Evolutionary conservation across 1,140 invertebrate genomes (phyloP), one percentile per base, ranked within the genome.

Genomic region (Rhagoletis pomonella): DNA sequence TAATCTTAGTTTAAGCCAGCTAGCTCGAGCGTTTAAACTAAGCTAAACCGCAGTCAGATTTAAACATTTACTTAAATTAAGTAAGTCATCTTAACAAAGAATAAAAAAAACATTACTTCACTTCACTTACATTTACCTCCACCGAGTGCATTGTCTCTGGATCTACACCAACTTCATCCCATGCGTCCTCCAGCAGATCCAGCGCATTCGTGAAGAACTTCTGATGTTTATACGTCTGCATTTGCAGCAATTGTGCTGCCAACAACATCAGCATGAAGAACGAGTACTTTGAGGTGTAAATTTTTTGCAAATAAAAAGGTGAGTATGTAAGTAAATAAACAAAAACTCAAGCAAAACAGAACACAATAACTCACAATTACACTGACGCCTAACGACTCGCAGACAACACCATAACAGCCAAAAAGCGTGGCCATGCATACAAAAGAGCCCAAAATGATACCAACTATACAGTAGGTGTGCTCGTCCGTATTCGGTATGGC

Each of bases 391-490:
- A 92, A 87, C 19, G 91, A 86, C 60, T 92, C 88, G 47, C 90
- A 89, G 73, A 91, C 89, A 47, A 92, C 87, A 10, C 91, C 90
- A 55, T 92, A 92, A 60, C 90, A 92, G 19, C 91, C 91, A 44
- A 92, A 91, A 62, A 92, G 89, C 14, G 92, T 89, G 19, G 91
- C 90, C 87, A 92, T 90, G 58, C 91, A 91, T 42, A 92, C 89
- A 1, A 91, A 89, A n/a, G 89, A 90, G 2, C 91, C 91, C 50
- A 92, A 73, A 3, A 92, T 90, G 44, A 92, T 87, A 14, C 89
- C 92, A 86, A 92, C 90, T 10, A 92, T 90, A 19, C 91, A 92
- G 50, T 91, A 92, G 1, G 90, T 92, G 60, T 92, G 91, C 59
- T 91, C 91, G 6, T 90, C 89, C 0, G 90, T 92, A 60, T 90